phyloP scores from a whole-genome alignment of 2,888 invertebrate species.

The Trissolcus japonicus region DNA sequence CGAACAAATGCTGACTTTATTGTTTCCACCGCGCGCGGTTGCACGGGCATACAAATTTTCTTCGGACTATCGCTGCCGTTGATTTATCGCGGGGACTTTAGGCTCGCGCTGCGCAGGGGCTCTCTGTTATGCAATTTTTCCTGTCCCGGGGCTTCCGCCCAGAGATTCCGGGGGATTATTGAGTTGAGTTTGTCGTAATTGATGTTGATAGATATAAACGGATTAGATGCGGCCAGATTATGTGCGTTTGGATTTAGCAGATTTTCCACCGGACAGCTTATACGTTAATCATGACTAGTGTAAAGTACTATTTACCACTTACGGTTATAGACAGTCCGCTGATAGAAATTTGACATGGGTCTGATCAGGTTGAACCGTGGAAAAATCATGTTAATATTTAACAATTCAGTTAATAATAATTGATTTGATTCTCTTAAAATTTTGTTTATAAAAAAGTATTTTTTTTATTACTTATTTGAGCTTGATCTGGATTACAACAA shows the following conservation, averaged over 20 bases:
- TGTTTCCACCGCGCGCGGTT: conserved; percentile 28
- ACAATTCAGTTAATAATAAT: too few species aligned
- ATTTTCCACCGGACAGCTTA: conserved; percentile 16
- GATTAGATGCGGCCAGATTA: conserved; percentile 14
- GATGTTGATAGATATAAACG: conserved; percentile 20
- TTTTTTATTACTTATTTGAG: too few species aligned
- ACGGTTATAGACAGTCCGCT: too few species aligned
- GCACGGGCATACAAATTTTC: conserved; percentile 32
- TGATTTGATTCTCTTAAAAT: too few species aligned
- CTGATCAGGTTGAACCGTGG: too few species aligned
- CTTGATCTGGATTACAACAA: too few species aligned
- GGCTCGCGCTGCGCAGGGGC: background rate
- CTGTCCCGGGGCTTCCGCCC: background rate
- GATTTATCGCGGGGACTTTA: conserved; percentile 24
- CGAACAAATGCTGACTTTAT: conserved; percentile 44
- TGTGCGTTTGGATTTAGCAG: conserved; percentile 19
- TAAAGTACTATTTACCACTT: background rate
- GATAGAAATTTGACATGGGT: too few species aligned
- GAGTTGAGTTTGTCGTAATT: conserved; percentile 19
- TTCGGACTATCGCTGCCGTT: conserved; percentile 23
- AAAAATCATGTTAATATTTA: too few species aligned
- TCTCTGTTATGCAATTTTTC: conserved; percentile 13
- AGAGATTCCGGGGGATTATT: conserved; percentile 11
- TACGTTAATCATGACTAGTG: conserved; percentile 7
- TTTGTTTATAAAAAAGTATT: too few species aligned